Base-by-base conservation (phyloP, 2,113 vertebrate species). In the Phoxinus phoxinus region DNA sequence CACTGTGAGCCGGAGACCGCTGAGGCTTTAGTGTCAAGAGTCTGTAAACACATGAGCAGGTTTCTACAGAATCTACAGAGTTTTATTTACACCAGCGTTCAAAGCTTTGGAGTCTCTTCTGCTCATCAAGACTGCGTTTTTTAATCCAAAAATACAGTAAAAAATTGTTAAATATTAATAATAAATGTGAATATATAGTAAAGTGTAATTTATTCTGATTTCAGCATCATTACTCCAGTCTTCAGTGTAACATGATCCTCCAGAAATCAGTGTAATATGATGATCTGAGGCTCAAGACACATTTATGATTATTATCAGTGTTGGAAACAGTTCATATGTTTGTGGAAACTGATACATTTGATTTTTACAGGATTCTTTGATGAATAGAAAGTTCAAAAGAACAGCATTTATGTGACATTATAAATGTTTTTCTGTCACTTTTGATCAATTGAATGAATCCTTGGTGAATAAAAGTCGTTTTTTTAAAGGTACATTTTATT, bases 1-100 rank as follows among this genome's bases (percentile, higher is more conserved):
- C 87, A 91, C 93, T 84, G n/a, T n/a, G n/a, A n/a, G n/a, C 79
- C 85, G 88, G 91, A 88, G 91, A 92, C 89, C 91, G 88, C 81
- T 9, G 46, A 61, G 86, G 85, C 3, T 4, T 11, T 9, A 41
- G 41, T 41, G 32, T 71, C 67, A 5, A 23, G 32, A 72, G 69
- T 72, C 10, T 72, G 67, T 4, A 11, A 71, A 71, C 4, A 37
- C 37, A 35, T 7, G 0, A 27, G 30, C 61, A 17, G 13, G 25
- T n/a, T n/a, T n/a, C n/a, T n/a, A n/a, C n/a, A n/a, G n/a, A n/a
- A n/a, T n/a, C n/a, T n/a, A n/a, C n/a, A n/a, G n/a, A n/a, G n/a
- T n/a, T n/a, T 11, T 35, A 67, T 67, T 19, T 3, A 67, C 30
- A 25, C 11, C 11, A 12, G 10, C 3, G n/a, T 13, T 61, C n/a